These are phyloP conservation scores for Myzus persicae DNA, from an alignment of 1,140 invertebrate genomes.

Conservation along the genomic window DNA sequence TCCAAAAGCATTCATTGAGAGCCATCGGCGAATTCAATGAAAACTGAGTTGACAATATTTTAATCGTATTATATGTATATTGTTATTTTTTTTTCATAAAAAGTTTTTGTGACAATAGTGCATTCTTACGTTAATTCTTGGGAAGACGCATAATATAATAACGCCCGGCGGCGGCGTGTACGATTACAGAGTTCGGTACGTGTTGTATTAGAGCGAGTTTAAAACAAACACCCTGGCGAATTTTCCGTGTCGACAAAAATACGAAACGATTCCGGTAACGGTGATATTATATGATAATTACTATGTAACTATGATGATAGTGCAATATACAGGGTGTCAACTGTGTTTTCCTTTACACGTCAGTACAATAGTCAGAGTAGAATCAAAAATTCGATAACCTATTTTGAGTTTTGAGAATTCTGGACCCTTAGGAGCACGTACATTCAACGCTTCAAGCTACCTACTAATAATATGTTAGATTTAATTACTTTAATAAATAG, in stretches of 20 bases:
- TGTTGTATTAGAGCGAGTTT: not conserved
- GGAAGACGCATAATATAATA: not conserved
- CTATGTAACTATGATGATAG: not conserved
- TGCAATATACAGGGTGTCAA: not conserved
- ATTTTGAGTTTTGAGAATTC: not conserved
- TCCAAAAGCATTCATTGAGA: slow-evolving; percentile 20
- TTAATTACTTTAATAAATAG: not conserved
- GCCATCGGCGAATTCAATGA: slow-evolving; percentile 39
- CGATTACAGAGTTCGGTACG: not conserved
- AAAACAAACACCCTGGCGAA: not conserved
- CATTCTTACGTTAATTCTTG: slow-evolving; percentile 3
- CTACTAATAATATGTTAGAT: not conserved
- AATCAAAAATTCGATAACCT: no score
- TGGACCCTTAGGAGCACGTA: no score
- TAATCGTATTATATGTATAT: not conserved
- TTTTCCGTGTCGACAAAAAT: not conserved
- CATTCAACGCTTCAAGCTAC: no score
- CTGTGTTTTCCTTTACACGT: not conserved
- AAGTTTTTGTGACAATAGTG: slow-evolving; percentile 22
- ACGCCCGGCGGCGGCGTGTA: not conserved
- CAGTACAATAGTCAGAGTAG: no score
- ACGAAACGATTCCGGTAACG: not conserved
- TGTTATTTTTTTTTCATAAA: not conserved
- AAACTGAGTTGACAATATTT: slow-evolving; percentile 41
- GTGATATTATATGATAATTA: not conserved